phyloP scores from a whole-genome alignment of 2,113 vertebrate genomes.

The Sorex araneus region DNA sequence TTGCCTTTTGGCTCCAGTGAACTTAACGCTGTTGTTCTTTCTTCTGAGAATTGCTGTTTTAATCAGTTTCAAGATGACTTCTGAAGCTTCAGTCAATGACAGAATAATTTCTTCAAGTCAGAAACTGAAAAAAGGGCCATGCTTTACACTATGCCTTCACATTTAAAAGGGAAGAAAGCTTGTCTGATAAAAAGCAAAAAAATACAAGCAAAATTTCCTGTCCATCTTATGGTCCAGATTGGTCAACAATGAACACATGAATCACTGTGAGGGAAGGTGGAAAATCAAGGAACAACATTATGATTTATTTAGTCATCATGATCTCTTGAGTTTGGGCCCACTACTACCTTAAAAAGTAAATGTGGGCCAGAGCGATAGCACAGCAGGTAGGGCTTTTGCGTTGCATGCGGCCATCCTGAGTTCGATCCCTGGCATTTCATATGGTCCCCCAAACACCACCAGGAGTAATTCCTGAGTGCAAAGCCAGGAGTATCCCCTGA shows the following conservation, averaged over 20 bases:
- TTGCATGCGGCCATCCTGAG: no score
- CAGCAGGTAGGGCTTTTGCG: no score
- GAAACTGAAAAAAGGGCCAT: not conserved
- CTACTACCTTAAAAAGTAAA: not conserved
- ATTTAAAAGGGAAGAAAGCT: no score
- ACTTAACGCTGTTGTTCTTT: conserved; percentile 15
- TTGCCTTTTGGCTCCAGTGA: not conserved
- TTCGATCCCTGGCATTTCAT: no score
- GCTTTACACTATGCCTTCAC: no score
- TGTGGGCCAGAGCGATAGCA: no score
- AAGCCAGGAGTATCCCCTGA: no score
- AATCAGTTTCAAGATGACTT: not conserved
- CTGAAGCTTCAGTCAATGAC: not conserved
- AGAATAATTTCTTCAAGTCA: not conserved
- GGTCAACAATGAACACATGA: not conserved
- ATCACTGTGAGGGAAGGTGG: not conserved
- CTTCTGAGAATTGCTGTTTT: not conserved
- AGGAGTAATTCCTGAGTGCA: no score
- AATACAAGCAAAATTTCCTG: not conserved
- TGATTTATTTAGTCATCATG: not conserved
- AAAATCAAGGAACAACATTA: not conserved
- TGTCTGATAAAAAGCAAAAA: not conserved
- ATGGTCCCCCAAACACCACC: no score
- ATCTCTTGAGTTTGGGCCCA: not conserved
- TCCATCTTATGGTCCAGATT: not conserved